Percentiles rank a stretch among this genome's conserved stretches.
phyloP scores from a whole-genome alignment of 2,888 invertebrate species.

The Sarcophaga variegata region DNA sequence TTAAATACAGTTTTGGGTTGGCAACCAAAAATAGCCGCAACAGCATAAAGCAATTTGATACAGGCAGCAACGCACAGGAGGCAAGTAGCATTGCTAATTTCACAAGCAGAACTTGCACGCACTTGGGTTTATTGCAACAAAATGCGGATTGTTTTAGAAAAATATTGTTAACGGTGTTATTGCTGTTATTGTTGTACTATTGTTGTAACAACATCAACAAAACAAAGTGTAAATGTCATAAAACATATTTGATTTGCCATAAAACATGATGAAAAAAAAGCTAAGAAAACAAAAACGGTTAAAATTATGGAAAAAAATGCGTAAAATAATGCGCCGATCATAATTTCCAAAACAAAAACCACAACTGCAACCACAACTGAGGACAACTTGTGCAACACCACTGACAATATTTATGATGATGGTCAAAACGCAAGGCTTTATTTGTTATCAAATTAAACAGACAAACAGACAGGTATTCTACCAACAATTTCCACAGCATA shows the following conservation, averaged over 20 bases:
- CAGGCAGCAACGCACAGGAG: slow-evolving; percentile 48
- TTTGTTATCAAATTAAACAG: neutral
- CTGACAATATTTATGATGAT: neutral
- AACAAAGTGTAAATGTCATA: slow-evolving; percentile 67
- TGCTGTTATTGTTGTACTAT: neutral
- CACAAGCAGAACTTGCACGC: slow-evolving; percentile 14
- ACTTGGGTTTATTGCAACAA: neutral
- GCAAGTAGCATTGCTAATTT: slow-evolving; percentile 52
- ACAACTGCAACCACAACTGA: neutral
- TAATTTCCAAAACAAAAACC: slow-evolving; percentile 41
- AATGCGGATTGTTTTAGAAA: neutral
- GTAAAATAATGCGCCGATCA: slow-evolving; percentile 61
- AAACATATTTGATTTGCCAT: slow-evolving; percentile 46
- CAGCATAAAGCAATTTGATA: slow-evolving; percentile 58
- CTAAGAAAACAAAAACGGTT: slow-evolving; percentile 9
- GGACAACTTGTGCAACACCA: neutral
- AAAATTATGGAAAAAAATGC: slow-evolving; percentile 49
- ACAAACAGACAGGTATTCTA: slow-evolving; percentile 27
- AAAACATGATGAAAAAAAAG: neutral
- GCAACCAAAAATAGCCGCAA: slow-evolving; percentile 57
- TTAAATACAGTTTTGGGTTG: slow-evolving; percentile 61
- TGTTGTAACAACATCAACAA: slow-evolving; percentile 50
- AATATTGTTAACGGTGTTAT: neutral
- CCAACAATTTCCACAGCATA: slow-evolving; percentile 3
- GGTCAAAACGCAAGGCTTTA: neutral